Conservation (phyloP, 2,113 vertebrate genomes). For the Osmerus eperlanus region DNA sequence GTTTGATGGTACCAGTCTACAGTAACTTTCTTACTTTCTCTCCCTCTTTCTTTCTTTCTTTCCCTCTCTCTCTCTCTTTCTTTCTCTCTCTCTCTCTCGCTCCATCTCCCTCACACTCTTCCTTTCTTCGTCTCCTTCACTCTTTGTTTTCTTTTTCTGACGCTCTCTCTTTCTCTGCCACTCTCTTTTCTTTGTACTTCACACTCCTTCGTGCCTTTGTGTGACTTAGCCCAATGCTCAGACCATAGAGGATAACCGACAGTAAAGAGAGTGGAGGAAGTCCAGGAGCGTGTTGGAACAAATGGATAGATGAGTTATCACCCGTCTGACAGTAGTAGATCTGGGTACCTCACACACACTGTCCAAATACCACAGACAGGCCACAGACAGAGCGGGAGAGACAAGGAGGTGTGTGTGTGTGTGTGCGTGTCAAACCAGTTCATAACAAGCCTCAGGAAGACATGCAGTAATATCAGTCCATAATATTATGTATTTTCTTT, state of each 20-base stretch:
- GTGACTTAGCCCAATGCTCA: constrained; percentile 2
- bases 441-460: neutral
- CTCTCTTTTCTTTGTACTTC: neutral
- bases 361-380: constrained; percentile 59
- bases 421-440: neutral
- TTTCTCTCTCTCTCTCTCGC: neutral
- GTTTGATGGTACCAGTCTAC: too few species aligned
- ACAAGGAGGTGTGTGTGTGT: neutral
- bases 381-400: constrained; percentile 43
- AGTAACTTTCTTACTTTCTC: neutral
- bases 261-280: neutral
- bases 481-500: neutral
- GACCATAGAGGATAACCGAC: neutral
- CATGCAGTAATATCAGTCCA: neutral
- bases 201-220: neutral
- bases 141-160: neutral
- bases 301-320: constrained; percentile 30
- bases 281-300: constrained; percentile 19
- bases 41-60: neutral
- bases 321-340: constrained; percentile 8
- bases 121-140: neutral
- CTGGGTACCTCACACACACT: constrained; percentile 33
- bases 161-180: neutral
- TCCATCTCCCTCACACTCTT: neutral
- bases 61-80: neutral